These are phyloP conservation scores for Mnemiopsis leidyi DNA, from an alignment of 37 sponge, comb jelly and placozoan genomes.

Conservation along the genomic window DNA sequence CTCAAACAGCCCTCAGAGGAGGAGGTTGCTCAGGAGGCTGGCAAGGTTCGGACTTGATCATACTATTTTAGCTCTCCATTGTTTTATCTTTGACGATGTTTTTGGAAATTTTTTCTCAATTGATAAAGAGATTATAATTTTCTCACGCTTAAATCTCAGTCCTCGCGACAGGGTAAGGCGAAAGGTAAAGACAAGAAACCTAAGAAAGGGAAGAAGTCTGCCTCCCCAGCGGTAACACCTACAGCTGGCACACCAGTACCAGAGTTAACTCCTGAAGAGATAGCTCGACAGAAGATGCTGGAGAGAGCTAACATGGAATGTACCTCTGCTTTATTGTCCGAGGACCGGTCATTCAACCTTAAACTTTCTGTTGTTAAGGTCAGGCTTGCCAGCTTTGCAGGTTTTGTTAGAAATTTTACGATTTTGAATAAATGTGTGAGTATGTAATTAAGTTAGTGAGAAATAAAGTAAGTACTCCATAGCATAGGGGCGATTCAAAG, in stretches of 20 bases:
- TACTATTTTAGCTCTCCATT: not conserved
- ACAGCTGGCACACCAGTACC: slow-evolving; percentile 58
- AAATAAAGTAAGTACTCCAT: too few relatives aligned
- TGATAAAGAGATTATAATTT: too few relatives aligned
- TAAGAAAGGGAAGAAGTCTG: slow-evolving; percentile 47
- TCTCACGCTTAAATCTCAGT: slow-evolving; percentile 58
- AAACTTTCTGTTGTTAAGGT: slow-evolving; percentile 41
- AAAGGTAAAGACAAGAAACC: slow-evolving; percentile 2
- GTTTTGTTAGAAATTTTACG: too few relatives aligned
- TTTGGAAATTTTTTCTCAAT: not conserved
- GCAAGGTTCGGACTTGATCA: not conserved
- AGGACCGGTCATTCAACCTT: slow-evolving; percentile 15
- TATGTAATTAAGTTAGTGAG: too few relatives aligned
- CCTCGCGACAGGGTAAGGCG: slow-evolving; percentile 45
- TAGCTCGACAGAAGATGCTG: slow-evolving; percentile 56
- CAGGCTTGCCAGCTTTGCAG: too few relatives aligned
- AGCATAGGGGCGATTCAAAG: too few relatives aligned
- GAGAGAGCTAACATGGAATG: slow-evolving; percentile 43
- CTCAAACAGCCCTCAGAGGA: slow-evolving; percentile 47
- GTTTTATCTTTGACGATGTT: too few relatives aligned
- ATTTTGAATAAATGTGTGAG: too few relatives aligned
- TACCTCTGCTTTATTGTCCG: not conserved
- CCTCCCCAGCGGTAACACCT: slow-evolving; percentile 36
- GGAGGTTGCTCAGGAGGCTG: slow-evolving; percentile 6
- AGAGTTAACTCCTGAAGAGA: slow-evolving; percentile 51